Evolutionary conservation across 2,797 vertebrate genomes (phyloP).

Genomic region (Pampus argenteus): DNA sequence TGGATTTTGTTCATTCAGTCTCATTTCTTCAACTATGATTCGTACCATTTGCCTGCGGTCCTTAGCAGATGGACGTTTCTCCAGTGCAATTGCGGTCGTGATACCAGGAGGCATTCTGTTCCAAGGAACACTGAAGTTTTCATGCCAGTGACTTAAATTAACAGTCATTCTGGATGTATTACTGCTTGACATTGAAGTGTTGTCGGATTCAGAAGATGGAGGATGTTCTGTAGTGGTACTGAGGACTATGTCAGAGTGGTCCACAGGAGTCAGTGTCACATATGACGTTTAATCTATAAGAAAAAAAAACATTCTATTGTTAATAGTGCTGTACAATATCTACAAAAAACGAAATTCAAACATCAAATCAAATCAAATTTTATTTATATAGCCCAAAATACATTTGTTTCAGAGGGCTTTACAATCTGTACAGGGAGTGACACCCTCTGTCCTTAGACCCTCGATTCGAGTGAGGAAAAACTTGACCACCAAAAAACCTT

Average conservation of each 20-base stretch:
- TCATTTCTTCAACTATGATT: constrained; percentile 39
- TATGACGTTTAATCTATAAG: neutral
- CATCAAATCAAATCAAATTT: no score
- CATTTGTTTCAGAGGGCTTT: no score
- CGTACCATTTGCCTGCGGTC: constrained; percentile 30
- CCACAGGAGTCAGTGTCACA: neutral
- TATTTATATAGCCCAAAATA: no score
- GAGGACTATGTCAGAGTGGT: constrained; percentile 1
- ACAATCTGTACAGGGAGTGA: no score
- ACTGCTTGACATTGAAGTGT: constrained; percentile 7
- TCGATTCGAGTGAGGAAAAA: no score
- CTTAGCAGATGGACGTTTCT: constrained; percentile 30
- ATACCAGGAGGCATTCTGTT: constrained; percentile 18
- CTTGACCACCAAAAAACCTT: no score
- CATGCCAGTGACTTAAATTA: constrained; percentile 36
- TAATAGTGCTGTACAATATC: no score
- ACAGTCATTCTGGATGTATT: neutral
- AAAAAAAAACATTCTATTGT: neutral
- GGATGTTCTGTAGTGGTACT: neutral
- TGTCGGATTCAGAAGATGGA: neutral
- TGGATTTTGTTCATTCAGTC: constrained; percentile 37
- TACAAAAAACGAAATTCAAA: no score
- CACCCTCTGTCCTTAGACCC: no score
- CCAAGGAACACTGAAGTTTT: constrained; percentile 27
- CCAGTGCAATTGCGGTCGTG: constrained; percentile 9